A percentile compares a stretch with the other conserved stretches of the same genome.
Evolutionary conservation across 2,797 vertebrate genomes (phyloP).

Genomic region (Danionella dracula): DNA sequence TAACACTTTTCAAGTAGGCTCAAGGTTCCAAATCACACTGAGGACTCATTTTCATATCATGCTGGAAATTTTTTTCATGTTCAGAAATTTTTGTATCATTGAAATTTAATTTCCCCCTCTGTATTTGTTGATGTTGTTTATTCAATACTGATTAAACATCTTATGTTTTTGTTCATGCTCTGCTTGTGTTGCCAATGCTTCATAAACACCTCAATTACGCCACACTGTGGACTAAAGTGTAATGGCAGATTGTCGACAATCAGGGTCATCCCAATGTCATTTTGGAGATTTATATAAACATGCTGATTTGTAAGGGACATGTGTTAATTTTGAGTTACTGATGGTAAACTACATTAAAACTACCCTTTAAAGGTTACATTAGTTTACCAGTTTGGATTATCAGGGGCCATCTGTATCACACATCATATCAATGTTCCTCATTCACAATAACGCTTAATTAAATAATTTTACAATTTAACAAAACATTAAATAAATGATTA

Average conservation of each 20-base stretch:
- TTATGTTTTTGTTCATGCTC: background rate
- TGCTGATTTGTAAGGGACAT: too few species aligned
- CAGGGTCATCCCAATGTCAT: slow-evolving; percentile 21
- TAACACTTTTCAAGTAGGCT: slow-evolving; percentile 7
- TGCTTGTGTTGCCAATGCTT: background rate
- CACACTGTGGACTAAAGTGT: slow-evolving; percentile 13
- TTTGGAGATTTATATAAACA: too few species aligned
- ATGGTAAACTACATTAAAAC: too few species aligned
- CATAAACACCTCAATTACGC: background rate
- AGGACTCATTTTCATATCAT: slow-evolving; percentile 14
- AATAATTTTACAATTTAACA: too few species aligned
- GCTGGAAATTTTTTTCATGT: background rate
- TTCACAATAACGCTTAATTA: too few species aligned
- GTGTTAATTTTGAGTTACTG: too few species aligned
- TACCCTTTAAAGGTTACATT: too few species aligned
- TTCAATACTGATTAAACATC: background rate
- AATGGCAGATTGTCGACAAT: slow-evolving; percentile 8
- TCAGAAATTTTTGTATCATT: background rate
- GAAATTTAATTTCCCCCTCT: background rate
- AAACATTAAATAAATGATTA: too few species aligned
- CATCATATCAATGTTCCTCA: too few species aligned
- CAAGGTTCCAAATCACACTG: slow-evolving; percentile 26
- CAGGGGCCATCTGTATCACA: too few species aligned
- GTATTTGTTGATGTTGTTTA: slow-evolving; percentile 20
- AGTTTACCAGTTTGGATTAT: too few species aligned